Conservation (phyloP, 2,113 vertebrate species). For the Gopherus evgoodei region DNA sequence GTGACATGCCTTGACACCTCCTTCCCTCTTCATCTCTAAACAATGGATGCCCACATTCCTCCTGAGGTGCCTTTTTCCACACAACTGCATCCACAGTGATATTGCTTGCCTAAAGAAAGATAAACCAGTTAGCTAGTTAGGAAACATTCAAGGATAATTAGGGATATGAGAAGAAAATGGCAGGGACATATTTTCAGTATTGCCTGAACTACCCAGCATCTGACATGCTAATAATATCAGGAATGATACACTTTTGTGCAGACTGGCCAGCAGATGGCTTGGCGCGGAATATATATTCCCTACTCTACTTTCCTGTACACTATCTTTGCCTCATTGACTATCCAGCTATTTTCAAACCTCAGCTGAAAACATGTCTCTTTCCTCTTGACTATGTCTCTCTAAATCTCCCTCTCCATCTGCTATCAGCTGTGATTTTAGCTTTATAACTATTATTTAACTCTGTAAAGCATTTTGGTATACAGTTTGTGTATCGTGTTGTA, state of each 20-base stretch:
- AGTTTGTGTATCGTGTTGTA: too few species aligned
- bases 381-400: background rate
- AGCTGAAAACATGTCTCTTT: background rate
- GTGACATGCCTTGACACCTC: background rate
- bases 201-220: rapidly evolving
- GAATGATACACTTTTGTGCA: background rate
- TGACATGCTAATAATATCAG: background rate
- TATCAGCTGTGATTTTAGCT: background rate
- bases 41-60: background rate
- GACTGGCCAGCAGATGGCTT: background rate
- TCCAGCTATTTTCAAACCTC: background rate
- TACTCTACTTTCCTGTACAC: rapidly evolving
- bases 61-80: background rate
- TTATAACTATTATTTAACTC: background rate
- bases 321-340: background rate
- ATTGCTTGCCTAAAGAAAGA: background rate
- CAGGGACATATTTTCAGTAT: background rate
- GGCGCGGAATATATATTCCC: rapidly evolving
- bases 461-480: background rate
- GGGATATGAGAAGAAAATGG: background rate
- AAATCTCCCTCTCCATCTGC: background rate
- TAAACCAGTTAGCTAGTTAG: background rate
- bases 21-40: background rate
- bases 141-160: rapidly evolving
- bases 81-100: rapidly evolving